Base-by-base conservation (phyloP, 2,113 vertebrate species). In the Osmerus eperlanus region DNA sequence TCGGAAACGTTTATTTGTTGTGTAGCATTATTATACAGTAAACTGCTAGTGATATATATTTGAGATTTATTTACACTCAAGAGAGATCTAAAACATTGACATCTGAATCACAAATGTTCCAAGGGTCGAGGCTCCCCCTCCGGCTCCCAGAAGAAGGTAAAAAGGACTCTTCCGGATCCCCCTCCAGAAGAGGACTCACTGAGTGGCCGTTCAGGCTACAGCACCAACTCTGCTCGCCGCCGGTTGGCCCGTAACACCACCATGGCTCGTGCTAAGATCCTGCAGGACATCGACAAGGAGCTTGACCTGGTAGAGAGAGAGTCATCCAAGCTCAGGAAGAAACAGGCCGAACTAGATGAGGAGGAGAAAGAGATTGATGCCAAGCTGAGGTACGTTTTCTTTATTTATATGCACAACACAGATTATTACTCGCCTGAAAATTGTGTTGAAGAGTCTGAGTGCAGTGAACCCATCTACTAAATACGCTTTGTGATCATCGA, bases 321-420 rank as follows among this genome's bases (percentile, higher is more conserved):
- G 84, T 99, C 97, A 60, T 98, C 97, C 60, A 99, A 99, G 82
- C 95, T 99, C 67, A 94, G 97, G 58, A 99, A 98, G 84, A 99
- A 98, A 83, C 97, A 99, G 86, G 97, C 97, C 76, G 97, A 99
- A 83, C 91, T 99, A 62, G 97, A 99, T 82, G 97, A 99, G 84
- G 97, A 99, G 73, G 97, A 99, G 84, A 99, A 99, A 79, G 97
- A 99, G 86, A 99, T 99, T 76, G 97, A 99, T 79, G 97, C 97
- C 76, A 99, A 99, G 68, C 81, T 99, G 69, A 93, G 97, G 89
- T 91, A 47, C 88, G 80, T 75, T 67, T 51, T 7, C 0, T 21
- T 4, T 6, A 65, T 19, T 19, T 12, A 51, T 23, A 8, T 23
- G 9, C 16, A n/a, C 19, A 12, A 21, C 5, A 52, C 7, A 11